phyloP scores from a whole-genome alignment of 2,113 vertebrate genomes.

The Acrocephalus kingi region DNA sequence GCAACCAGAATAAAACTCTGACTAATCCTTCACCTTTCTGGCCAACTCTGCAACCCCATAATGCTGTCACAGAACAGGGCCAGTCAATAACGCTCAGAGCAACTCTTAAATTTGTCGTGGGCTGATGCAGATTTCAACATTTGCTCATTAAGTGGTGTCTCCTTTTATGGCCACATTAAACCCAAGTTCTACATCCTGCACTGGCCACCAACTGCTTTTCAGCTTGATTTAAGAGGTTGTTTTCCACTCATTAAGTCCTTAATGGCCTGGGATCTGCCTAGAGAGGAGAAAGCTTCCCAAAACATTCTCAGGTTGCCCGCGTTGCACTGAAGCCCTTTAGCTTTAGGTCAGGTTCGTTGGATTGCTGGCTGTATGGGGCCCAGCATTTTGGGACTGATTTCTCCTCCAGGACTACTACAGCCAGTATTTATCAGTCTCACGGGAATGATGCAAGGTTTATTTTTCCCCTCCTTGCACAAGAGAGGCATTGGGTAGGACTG shows the following conservation, averaged over 20 bases:
- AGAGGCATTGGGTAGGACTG: not conserved
- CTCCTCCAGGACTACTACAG: not conserved
- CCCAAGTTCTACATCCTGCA: not conserved
- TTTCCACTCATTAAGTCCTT: not conserved
- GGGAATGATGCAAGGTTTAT: not conserved
- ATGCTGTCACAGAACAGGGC: not conserved
- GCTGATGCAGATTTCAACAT: not conserved
- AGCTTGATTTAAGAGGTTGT: constrained; percentile 28
- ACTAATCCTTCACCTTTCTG: not conserved
- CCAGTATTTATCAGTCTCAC: not conserved
- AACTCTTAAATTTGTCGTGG: not conserved
- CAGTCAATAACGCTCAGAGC: not conserved
- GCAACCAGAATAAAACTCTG: not conserved
- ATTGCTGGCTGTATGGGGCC: not conserved
- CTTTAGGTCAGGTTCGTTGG: not conserved
- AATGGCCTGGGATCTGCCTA: not conserved
- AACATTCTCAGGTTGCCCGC: accelerated
- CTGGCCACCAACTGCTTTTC: not conserved
- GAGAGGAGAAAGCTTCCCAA: not conserved
- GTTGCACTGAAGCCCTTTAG: not conserved
- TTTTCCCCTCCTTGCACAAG: constrained; percentile 23
- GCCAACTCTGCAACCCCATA: not conserved
- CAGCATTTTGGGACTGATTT: not conserved
- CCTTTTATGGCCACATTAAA: constrained; percentile 7
- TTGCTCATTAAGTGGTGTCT: constrained; percentile 15